Percentiles rank a stretch among this genome's conserved stretches.
Evolutionary conservation across 2,888 invertebrate species (phyloP).

Genomic region (Marasmarcha lunaedactyla): DNA sequence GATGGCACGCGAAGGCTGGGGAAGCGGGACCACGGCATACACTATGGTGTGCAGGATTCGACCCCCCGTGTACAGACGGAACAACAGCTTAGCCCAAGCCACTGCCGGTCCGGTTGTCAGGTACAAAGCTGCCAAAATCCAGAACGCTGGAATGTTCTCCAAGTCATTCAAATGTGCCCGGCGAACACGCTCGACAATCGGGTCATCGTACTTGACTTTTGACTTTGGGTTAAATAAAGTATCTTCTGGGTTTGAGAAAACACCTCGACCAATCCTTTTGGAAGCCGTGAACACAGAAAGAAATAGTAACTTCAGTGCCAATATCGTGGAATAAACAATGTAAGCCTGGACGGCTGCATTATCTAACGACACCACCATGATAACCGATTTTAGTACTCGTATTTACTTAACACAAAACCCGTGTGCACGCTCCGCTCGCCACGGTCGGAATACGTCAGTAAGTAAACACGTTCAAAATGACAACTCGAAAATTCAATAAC

Average conservation of each 20-base stretch:
- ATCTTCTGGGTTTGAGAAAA: slow-evolving; percentile 47
- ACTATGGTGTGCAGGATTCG: slow-evolving; percentile 74
- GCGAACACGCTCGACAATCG: slow-evolving; percentile 38
- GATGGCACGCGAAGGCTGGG: slow-evolving; percentile 63
- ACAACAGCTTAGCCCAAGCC: slow-evolving; percentile 40
- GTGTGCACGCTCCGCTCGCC: slow-evolving; percentile 2
- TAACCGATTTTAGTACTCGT: slow-evolving; percentile 11
- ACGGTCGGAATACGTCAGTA: slow-evolving; percentile 2
- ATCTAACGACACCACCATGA: slow-evolving; percentile 28
- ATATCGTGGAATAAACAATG: slow-evolving; percentile 41
- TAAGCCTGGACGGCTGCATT: slow-evolving; percentile 40
- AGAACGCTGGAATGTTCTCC: slow-evolving; percentile 78
- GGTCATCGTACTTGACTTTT: slow-evolving; percentile 45
- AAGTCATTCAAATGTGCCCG: slow-evolving; percentile 78
- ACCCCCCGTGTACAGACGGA: slow-evolving; percentile 63
- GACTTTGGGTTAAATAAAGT: slow-evolving; percentile 20
- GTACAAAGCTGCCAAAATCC: slow-evolving; percentile 72
- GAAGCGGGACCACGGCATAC: slow-evolving; percentile 72
- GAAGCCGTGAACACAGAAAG: slow-evolving; percentile 29
- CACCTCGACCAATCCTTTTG: slow-evolving; percentile 27
- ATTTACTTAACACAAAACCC: not conserved
- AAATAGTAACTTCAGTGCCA: slow-evolving; percentile 38
- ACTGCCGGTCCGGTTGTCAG: slow-evolving; percentile 67
- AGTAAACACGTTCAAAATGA: too few relatives aligned
- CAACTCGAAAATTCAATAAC: too few relatives aligned